Percentiles rank a stretch among this genome's conserved stretches.
These are phyloP conservation scores for Creontiades dilutus DNA, from an alignment of 2,888 invertebrate genomes.

Conservation along the genomic window DNA sequence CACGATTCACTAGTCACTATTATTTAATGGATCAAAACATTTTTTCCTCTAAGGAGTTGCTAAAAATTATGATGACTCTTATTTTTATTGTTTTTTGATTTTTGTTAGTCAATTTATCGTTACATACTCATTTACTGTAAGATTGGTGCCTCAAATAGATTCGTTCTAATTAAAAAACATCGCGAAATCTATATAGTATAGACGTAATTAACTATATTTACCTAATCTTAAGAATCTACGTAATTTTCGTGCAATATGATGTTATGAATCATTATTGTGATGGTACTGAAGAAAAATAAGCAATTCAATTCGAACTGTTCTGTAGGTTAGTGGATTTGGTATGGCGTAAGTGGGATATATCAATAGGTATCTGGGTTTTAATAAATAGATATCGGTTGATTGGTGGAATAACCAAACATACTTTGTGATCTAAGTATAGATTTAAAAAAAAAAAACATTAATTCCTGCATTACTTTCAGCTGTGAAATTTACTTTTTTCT, in stretches of 20 bases:
- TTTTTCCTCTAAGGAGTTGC: background rate
- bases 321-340: slow-evolving; percentile 21
- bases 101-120: slow-evolving; percentile 3
- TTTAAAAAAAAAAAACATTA: background rate
- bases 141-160: slow-evolving; percentile 11
- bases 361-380: too few relatives aligned
- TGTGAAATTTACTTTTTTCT: too few relatives aligned
- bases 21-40: background rate
- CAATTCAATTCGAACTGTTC: slow-evolving; percentile 24
- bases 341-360: background rate
- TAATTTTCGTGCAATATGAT: slow-evolving; percentile 24
- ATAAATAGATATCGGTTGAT: background rate
- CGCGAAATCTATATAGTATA: background rate
- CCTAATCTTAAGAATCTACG: slow-evolving; percentile 3
- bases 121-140: slow-evolving; percentile 28
- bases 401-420: background rate
- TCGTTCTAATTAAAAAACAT: background rate
- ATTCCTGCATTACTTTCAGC: too few relatives aligned
- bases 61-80: background rate
- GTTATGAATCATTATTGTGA: slow-evolving; percentile 19
- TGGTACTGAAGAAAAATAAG: slow-evolving; percentile 10
- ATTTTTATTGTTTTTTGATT: background rate
- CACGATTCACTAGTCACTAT: background rate
- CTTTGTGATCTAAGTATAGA: background rate
- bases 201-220: background rate